Evolutionary conservation across 1,140 invertebrate genomes (phyloP).

Genomic region (Cydia splendana): DNA sequence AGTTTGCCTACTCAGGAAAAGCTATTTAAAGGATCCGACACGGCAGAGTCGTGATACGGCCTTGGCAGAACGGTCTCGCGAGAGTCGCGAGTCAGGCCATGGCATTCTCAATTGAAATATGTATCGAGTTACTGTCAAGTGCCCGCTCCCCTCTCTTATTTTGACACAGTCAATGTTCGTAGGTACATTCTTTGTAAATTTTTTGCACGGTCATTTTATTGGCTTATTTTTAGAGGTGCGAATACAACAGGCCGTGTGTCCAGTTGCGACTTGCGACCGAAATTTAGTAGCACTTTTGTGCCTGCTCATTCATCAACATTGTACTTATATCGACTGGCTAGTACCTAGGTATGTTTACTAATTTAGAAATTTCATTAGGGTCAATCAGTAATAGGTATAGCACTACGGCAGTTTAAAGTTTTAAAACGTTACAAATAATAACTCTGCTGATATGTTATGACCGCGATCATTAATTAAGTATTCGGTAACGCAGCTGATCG

Average conservation of each 20-base stretch:
- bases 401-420: too few species aligned
- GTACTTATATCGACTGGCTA: too few species aligned
- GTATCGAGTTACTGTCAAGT: constrained; percentile 23
- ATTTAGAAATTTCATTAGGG: too few species aligned
- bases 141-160: constrained; percentile 18
- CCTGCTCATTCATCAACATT: neutral
- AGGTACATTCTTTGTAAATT: constrained; percentile 19
- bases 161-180: constrained; percentile 13
- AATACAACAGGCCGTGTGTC: neutral
- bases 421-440: neutral
- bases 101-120: constrained; percentile 28
- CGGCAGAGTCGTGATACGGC: constrained; percentile 59
- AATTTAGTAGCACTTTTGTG: neutral
- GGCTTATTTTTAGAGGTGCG: neutral
- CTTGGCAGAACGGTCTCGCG: constrained; percentile 41
- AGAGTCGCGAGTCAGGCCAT: constrained; percentile 36
- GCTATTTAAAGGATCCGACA: constrained; percentile 42
- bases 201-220: constrained; percentile 19
- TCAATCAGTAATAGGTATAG: too few species aligned
- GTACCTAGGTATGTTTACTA: too few species aligned
- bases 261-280: neutral
- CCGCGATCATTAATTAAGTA: neutral
- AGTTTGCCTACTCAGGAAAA: constrained; percentile 30
- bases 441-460: constrained; percentile 1
- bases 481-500: constrained; percentile 14